phyloP scores from a whole-genome alignment of 1,140 invertebrate genomes.

The Drosophila virilis region DNA sequence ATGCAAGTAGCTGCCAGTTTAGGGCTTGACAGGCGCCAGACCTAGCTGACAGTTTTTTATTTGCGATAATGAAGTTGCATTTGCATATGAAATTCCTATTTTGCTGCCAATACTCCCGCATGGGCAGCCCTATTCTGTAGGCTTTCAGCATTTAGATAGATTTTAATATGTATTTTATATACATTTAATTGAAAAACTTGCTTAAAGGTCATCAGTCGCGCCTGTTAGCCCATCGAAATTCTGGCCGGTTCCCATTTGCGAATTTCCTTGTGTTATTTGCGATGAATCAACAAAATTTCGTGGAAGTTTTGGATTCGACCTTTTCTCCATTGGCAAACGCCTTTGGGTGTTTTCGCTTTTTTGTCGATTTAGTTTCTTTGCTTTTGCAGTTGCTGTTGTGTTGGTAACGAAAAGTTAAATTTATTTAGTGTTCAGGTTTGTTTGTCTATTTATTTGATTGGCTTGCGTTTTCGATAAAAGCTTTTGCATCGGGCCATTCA shows the following conservation, averaged over 20 bases:
- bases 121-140: conserved; percentile 3
- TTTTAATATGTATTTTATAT: conserved; percentile 37
- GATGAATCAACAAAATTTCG: conserved; percentile 31
- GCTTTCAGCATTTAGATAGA: background rate
- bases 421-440: conserved; percentile 60
- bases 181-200: conserved; percentile 63
- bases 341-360: conserved; percentile 28
- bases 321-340: conserved; percentile 19
- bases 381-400: conserved; percentile 15
- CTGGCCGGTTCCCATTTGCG: background rate
- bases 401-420: conserved; percentile 40
- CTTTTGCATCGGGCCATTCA: conserved; percentile 44
- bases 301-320: conserved; percentile 4
- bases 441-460: conserved; percentile 72
- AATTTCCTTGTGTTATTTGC: conserved; percentile 38
- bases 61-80: conserved; percentile 47
- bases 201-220: conserved; percentile 24
- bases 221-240: conserved; percentile 1
- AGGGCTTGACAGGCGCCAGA: conserved; percentile 16
- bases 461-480: conserved; percentile 50
- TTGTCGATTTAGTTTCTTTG: conserved; percentile 18
- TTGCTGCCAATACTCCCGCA: background rate
- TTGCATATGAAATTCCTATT: conserved; percentile 14
- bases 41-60: conserved; percentile 27
- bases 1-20: conserved; percentile 31